Conservation (phyloP, 2,797 vertebrate species). For the Sebastes vulpes region DNA sequence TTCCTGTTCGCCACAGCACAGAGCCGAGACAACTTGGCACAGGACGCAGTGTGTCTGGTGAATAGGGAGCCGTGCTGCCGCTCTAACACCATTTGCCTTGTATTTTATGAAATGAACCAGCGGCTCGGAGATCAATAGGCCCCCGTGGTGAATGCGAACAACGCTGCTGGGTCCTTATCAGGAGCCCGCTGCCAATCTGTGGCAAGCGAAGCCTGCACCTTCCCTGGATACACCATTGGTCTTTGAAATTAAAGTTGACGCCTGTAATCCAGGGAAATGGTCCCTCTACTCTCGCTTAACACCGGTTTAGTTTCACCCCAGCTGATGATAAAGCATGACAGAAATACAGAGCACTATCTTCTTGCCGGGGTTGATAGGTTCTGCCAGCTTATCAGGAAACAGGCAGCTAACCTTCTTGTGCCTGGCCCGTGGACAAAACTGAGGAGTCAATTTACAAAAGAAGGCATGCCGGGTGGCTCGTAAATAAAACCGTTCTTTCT, state of each 20-base stretch:
- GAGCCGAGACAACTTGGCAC: conserved; percentile 65
- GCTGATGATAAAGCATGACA: conserved; percentile 89
- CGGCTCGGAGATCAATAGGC: conserved; percentile 82
- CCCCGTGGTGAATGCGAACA: conserved; percentile 78
- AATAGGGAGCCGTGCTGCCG: conserved; percentile 60
- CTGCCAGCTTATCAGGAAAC: conserved; percentile 88
- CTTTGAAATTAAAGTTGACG: conserved; percentile 91
- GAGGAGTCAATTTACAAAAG: conserved; percentile 89
- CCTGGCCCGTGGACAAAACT: conserved; percentile 82
- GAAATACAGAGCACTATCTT: conserved; percentile 88
- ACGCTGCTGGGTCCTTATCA: conserved; percentile 77
- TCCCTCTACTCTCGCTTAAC: conserved; percentile 85
- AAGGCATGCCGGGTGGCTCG: conserved; percentile 68
- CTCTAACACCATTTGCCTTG: conserved; percentile 68
- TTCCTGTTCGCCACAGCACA: conserved; percentile 71
- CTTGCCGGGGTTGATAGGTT: conserved; percentile 83
- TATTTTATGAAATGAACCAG: conserved; percentile 84
- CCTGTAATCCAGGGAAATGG: conserved; percentile 89
- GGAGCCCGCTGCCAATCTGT: conserved; percentile 84
- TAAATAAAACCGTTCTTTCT: conserved; percentile 84
- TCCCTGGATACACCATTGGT: conserved; percentile 89
- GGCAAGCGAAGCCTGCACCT: conserved; percentile 84
- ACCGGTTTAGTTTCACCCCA: conserved; percentile 89
- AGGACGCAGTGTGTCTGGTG: conserved; percentile 57
- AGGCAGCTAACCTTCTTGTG: conserved; percentile 86